phyloP scores from a whole-genome alignment of 2,888 invertebrate species.

The Heterodera filipjevi region DNA sequence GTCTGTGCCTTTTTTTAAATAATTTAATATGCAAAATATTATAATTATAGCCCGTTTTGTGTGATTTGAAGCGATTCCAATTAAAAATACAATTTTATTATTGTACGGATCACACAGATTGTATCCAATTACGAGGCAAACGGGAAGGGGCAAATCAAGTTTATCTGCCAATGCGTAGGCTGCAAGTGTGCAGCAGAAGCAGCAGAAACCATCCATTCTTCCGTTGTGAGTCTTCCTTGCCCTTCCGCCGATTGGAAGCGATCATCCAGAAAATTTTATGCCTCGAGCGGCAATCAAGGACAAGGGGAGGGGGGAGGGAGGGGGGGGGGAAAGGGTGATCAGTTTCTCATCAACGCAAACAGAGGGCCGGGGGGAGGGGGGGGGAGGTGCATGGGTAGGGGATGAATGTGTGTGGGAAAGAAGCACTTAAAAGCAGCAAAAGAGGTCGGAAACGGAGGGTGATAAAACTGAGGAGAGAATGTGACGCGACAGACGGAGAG shows the following conservation, averaged over 20 bases:
- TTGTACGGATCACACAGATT: conserved; percentile 11
- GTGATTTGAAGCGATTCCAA: not conserved
- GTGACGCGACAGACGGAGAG: not conserved
- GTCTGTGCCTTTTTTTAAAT: too few relatives aligned
- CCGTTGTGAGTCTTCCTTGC: not conserved
- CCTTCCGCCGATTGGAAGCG: not conserved
- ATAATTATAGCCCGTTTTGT: not conserved
- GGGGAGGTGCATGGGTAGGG: too few relatives aligned
- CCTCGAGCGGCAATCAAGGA: conserved; percentile 2
- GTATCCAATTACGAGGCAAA: not conserved
- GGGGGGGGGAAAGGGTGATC: not conserved
- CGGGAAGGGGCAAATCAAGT: not conserved
- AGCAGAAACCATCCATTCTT: not conserved
- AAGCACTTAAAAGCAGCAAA: not conserved
- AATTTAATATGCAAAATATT: too few relatives aligned
- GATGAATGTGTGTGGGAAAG: not conserved
- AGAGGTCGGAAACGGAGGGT: not conserved
- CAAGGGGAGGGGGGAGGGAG: not conserved
- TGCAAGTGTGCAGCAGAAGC: not conserved
- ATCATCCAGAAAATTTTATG: conserved; percentile 6
- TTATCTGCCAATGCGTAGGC: not conserved
- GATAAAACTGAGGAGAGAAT: not conserved
- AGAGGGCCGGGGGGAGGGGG: too few relatives aligned
- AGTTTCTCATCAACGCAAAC: not conserved
- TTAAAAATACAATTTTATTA: not conserved